Evolutionary conservation across 2,888 invertebrate genomes (phyloP), one percentile per base, ranked within the genome.

Genomic region (Macrophya alboannulata): DNA sequence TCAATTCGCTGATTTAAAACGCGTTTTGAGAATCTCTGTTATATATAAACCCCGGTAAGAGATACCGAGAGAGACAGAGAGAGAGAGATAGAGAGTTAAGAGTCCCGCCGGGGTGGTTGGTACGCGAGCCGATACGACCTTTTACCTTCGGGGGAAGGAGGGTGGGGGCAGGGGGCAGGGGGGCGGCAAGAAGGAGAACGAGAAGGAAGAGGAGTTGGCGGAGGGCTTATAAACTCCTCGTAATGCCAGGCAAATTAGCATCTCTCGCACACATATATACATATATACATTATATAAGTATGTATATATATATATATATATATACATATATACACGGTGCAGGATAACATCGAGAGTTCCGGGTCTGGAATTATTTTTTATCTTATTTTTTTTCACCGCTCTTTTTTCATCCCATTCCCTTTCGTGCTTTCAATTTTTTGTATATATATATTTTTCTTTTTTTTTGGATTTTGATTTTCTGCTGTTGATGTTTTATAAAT

Each of bases 201-300:
- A 45, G 83, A 68, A 21, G 45, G 12, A 55, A 59, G 12, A 21
- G 62, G 43, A 37, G 48, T 0, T 48, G 48, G 43, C 71, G 55
- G 15, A 48, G 68, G 51, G 25, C n/a, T 77, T 86, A 84, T 87
- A 88, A 89, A 86, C 87, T 85, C 88, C 85, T 85, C 85, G 89
- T 88, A 89, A 89, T 88, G 71, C 87, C 88, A 79, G 86, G 87
- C 79, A 89, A 90, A 90, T 90, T 90, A 90, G 88, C 89, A 89
- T 89, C 87, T 84, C 85, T 72, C 85, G 43, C 2, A 43, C 10
- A 43, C 25, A 17, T 17, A 43, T 6, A 43, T 43, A 65, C 31
- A 65, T 1, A 31, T 1, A 65, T 65, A 25, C 17, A 31, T 25
- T 45, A 21, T 43, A 71, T 71, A 68, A 1, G 1, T 65, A 65